Evolutionary conservation across 2,888 invertebrate species (phyloP).

Genomic region (Caenorhabditis doughertyi): DNA sequence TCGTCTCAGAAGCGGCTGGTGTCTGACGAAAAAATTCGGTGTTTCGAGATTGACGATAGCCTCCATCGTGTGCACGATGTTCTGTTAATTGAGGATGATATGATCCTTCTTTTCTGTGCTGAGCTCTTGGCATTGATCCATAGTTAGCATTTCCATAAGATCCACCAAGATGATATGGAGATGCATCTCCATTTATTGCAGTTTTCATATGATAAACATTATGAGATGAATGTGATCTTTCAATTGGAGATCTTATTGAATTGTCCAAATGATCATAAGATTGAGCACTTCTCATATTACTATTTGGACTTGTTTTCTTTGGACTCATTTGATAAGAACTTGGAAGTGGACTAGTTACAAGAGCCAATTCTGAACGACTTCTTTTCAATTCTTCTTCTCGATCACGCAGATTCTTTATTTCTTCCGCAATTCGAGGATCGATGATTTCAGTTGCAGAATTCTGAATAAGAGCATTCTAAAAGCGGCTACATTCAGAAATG

Average conservation of each 20-base stretch:
- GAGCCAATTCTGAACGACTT: constrained; percentile 76
- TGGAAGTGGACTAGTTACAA: constrained; percentile 60
- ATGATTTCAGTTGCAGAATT: constrained; percentile 67
- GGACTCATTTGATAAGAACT: constrained; percentile 61
- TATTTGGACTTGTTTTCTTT: constrained; percentile 42
- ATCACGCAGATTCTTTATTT: constrained; percentile 84
- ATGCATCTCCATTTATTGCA: constrained; percentile 21
- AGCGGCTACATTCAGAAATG: neutral
- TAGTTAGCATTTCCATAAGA: constrained; percentile 43
- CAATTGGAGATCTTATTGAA: constrained; percentile 51
- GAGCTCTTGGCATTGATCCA: constrained; percentile 60
- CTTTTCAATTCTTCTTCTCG: constrained; percentile 85
- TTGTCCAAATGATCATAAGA: constrained; percentile 71
- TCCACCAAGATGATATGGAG: constrained; percentile 35
- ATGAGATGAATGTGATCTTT: constrained; percentile 67
- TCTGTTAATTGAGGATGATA: constrained; percentile 42
- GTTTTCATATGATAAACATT: constrained; percentile 57
- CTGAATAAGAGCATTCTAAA: constrained; percentile 6
- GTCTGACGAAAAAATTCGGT: constrained; percentile 62
- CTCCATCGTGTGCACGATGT: constrained; percentile 25
- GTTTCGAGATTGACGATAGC: constrained; percentile 44
- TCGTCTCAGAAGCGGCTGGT: constrained; percentile 60
- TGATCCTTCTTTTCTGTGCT: constrained; percentile 33
- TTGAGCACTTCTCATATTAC: constrained; percentile 63
- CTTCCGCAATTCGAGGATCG: constrained; percentile 80